A percentile compares a stretch with the other conserved stretches of the same genome.
phyloP scores from a whole-genome alignment of 2,797 vertebrate species.

The Poecilia gillii region DNA sequence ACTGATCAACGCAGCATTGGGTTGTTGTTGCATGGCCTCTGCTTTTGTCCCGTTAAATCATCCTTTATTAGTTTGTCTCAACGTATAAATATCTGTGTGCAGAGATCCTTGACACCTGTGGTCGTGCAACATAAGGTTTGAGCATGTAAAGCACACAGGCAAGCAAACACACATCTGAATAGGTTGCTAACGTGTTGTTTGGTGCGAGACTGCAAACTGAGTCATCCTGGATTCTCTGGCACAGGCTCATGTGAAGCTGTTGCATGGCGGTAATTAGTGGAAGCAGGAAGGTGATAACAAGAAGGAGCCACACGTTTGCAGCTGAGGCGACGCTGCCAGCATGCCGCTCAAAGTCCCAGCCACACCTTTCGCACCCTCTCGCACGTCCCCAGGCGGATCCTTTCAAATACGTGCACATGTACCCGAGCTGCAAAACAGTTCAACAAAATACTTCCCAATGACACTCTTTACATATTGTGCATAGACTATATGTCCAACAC shows the following conservation, averaged over 20 bases:
- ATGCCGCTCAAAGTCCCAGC: slow-evolving; percentile 64
- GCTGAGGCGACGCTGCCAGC: slow-evolving; percentile 58
- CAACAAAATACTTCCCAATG: slow-evolving; percentile 7
- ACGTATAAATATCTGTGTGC: slow-evolving; percentile 2
- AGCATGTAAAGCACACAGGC: slow-evolving; percentile 4
- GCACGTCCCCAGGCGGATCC: background rate
- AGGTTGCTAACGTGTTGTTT: slow-evolving; percentile 52
- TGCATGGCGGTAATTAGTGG: slow-evolving; percentile 71
- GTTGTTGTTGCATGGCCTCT: background rate
- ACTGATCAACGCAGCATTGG: background rate
- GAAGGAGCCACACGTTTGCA: slow-evolving; percentile 71
- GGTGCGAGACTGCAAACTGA: slow-evolving; percentile 47
- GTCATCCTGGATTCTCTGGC: slow-evolving; percentile 24
- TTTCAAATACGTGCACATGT: slow-evolving; percentile 17
- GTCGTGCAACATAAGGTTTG: slow-evolving; percentile 21
- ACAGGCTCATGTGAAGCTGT: slow-evolving; percentile 20
- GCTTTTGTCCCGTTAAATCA: slow-evolving; percentile 6
- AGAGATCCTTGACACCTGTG: slow-evolving; percentile 5
- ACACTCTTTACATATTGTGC: slow-evolving; percentile 18
- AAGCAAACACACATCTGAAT: slow-evolving; percentile 27
- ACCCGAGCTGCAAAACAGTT: background rate
- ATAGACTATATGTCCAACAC: slow-evolving; percentile 30
- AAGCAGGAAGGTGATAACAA: slow-evolving; percentile 80
- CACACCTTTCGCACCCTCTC: slow-evolving; percentile 29
- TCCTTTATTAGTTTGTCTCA: slow-evolving; percentile 5